These are phyloP conservation scores for Anniella stebbinsi DNA, from an alignment of 2,797 vertebrate species.

Conservation along the genomic window DNA sequence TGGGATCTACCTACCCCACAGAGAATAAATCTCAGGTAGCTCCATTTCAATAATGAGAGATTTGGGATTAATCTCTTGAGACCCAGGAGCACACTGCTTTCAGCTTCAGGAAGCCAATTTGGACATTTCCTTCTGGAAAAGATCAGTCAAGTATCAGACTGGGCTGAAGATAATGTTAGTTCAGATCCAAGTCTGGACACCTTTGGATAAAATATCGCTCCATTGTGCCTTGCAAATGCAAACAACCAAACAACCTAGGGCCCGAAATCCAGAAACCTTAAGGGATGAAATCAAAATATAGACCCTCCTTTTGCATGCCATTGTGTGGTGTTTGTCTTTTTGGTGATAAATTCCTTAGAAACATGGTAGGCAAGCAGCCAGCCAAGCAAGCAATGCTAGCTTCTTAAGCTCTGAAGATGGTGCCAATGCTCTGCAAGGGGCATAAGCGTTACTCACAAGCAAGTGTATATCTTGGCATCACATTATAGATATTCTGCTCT, in stretches of 20 bases:
- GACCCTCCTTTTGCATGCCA: neutral
- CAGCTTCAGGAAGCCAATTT: neutral
- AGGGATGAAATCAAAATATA: neutral
- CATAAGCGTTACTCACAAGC: constrained; percentile 13
- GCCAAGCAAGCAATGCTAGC: constrained; percentile 9
- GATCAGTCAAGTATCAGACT: neutral
- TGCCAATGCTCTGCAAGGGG: neutral
- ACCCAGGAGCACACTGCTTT: neutral
- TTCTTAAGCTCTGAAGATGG: constrained; percentile 11
- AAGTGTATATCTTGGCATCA: constrained; percentile 43
- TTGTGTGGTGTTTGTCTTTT: constrained; percentile 18
- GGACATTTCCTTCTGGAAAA: neutral
- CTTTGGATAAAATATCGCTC: constrained; percentile 9
- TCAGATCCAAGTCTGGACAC: neutral
- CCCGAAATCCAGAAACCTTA: neutral
- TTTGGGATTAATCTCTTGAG: constrained; percentile 5
- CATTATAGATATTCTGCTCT: constrained; percentile 33
- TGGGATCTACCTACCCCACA: neutral
- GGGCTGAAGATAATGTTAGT: neutral
- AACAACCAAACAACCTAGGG: neutral
- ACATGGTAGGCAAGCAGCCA: neutral
- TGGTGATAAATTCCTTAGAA: neutral
- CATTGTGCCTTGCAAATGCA: neutral
- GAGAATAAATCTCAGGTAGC: neutral
- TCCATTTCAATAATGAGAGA: neutral